Conservation (phyloP, 2,797 vertebrate genomes). For the Prionace glauca region DNA sequence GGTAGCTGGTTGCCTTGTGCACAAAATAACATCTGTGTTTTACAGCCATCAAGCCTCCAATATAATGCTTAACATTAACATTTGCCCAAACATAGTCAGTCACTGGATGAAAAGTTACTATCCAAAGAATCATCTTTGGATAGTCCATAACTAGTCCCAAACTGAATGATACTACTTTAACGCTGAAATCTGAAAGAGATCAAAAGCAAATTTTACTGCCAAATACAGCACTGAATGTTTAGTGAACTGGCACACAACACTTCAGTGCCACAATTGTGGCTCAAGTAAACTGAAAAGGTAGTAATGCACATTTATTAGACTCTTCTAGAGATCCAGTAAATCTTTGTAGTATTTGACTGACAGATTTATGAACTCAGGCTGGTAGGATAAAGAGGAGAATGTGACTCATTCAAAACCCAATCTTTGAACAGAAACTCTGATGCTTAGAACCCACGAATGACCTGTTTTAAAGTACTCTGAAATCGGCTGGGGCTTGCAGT, state of each 20-base stretch:
- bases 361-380: neutral
- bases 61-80: neutral
- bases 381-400: neutral
- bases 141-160: neutral
- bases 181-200: no score
- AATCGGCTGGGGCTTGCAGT: neutral
- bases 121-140: neutral
- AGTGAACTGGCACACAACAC: neutral
- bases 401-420: neutral
- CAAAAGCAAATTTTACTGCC: neutral
- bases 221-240: neutral
- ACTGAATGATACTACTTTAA: neutral
- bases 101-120: neutral
- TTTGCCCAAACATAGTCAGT: neutral
- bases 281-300: neutral
- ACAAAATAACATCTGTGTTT: neutral
- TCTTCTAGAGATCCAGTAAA: neutral
- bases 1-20: neutral
- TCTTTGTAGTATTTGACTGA: neutral
- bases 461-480: neutral
- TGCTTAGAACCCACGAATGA: neutral
- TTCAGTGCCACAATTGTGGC: neutral
- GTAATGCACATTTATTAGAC: neutral
- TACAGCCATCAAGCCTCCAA: neutral
- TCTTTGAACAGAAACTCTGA: neutral